Percentiles rank a stretch among this genome's conserved stretches.
Conservation (phyloP, 2,797 vertebrate genomes). For the Phyllotis vaccarum region DNA sequence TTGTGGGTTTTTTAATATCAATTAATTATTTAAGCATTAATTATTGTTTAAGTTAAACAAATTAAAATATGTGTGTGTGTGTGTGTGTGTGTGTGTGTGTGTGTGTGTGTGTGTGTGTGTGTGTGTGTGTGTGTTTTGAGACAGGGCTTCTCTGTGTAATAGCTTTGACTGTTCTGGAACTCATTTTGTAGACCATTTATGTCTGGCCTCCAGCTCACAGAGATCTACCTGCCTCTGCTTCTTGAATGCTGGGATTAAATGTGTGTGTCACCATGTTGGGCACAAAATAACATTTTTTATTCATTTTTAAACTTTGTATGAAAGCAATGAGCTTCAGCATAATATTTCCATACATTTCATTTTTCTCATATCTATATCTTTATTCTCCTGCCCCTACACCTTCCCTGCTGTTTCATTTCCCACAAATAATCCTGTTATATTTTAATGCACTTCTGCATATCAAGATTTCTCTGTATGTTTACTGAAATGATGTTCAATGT, state of each 20-base stretch:
- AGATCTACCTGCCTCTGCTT: neutral
- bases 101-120: no score
- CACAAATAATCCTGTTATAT: neutral
- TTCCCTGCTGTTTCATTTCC: neutral
- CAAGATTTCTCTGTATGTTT: neutral
- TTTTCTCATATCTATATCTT: neutral
- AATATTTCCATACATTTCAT: neutral
- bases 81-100: no score
- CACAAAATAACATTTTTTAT: neutral
- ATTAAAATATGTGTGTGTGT: neutral
- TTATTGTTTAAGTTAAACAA: neutral
- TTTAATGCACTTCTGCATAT: neutral
- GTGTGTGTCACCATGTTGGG: neutral
- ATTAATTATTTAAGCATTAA: slow-evolving; percentile 7
- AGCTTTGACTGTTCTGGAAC: neutral
- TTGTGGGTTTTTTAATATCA: neutral
- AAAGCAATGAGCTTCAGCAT: neutral
- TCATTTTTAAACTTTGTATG: neutral
- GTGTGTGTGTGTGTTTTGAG: neutral
- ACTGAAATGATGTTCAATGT: neutral
- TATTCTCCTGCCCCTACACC: no score
- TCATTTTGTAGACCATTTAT: neutral
- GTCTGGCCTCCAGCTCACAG: neutral
- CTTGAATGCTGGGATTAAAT: neutral
- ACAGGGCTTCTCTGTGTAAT: neutral